A percentile compares a stretch with the other conserved stretches of the same genome.
Evolutionary conservation across 1,140 invertebrate species (phyloP).

Genomic region (Ladona fulva): DNA sequence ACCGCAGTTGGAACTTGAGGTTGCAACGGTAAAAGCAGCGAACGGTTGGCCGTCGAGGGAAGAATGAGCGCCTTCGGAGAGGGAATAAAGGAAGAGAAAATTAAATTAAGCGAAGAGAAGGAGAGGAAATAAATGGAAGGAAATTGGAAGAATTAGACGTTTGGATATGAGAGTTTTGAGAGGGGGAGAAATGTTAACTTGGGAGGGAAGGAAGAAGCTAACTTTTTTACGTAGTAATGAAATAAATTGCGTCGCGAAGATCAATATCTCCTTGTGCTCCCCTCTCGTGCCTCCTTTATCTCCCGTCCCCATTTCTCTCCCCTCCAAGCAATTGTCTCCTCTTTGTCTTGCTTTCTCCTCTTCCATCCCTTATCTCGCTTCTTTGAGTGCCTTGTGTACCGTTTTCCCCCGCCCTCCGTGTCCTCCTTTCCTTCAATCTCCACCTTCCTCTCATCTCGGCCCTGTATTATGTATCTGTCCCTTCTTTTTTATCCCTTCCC

Average conservation of each 20-base stretch:
- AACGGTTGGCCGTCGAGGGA: too few species aligned
- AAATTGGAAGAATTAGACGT: not conserved
- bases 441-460: not conserved
- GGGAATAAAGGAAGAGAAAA: too few species aligned
- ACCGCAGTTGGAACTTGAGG: too few species aligned
- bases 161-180: not conserved
- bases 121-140: not conserved
- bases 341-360: not conserved
- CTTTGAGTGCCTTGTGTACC: not conserved
- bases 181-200: not conserved
- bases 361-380: not conserved
- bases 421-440: not conserved
- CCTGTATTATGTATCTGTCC: not conserved
- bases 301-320: not conserved
- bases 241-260: slow-evolving; percentile 6
- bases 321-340: not conserved
- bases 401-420: not conserved
- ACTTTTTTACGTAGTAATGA: slow-evolving; percentile 1
- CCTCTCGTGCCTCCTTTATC: not conserved
- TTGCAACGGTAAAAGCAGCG: too few species aligned
- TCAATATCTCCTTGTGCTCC: not conserved
- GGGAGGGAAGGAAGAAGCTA: not conserved
- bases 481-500: not conserved
- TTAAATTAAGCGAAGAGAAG: too few species aligned
- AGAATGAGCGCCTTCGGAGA: too few species aligned